phyloP scores from a whole-genome alignment of 2,797 vertebrate species.

The Hippopotamyrus pictus region DNA sequence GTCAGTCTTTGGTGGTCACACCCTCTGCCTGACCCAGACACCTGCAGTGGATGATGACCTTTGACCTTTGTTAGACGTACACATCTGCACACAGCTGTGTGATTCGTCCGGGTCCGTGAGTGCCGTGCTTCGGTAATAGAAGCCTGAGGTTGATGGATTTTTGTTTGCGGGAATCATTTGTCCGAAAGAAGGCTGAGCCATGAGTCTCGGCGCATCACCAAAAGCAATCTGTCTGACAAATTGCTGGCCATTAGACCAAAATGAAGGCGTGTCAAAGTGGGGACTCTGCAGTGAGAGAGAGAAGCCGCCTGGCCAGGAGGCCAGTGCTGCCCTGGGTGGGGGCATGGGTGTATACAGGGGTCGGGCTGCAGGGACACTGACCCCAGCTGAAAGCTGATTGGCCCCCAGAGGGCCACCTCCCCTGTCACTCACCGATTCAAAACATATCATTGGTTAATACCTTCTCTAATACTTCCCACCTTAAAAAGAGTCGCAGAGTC shows the following conservation, averaged over 20 bases:
- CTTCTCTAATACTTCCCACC: background rate
- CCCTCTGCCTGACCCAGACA: background rate
- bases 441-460: background rate
- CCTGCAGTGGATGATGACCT: background rate
- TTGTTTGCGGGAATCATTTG: background rate
- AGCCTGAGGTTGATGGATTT: background rate
- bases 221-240: conserved; percentile 44
- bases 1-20: background rate
- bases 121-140: background rate
- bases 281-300: conserved; percentile 42
- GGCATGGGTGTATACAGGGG: background rate
- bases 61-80: background rate
- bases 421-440: background rate
- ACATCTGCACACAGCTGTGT: background rate
- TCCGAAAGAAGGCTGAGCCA: background rate
- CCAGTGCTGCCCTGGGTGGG: background rate
- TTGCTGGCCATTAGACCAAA: conserved; percentile 42
- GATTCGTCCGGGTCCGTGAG: background rate
- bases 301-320: conserved; percentile 20
- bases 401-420: background rate
- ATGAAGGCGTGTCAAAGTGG: background rate
- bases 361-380: background rate
- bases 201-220: conserved; percentile 12
- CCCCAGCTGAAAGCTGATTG: background rate
- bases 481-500: background rate